These are phyloP conservation scores for Harpagifer antarcticus DNA, from an alignment of 2,797 vertebrate species.

Conservation along the genomic window DNA sequence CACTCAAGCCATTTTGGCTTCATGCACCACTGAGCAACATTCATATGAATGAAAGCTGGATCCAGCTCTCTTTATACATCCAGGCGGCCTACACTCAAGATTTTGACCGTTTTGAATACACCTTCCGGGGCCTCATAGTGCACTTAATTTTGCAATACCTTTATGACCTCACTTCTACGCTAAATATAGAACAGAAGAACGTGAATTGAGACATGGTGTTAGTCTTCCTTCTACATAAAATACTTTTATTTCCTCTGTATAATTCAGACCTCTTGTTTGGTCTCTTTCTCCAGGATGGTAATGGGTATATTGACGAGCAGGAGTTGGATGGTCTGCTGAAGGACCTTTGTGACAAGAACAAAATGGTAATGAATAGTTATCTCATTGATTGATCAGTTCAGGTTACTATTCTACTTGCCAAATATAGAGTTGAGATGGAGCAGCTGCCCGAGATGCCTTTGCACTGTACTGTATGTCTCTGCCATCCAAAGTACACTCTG, in stretches of 20 bases:
- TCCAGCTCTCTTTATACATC: too few species aligned
- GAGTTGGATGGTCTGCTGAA: conserved; percentile 95
- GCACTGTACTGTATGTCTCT: conserved; percentile 10
- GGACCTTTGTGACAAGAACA: conserved; percentile 96
- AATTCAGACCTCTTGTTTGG: conserved; percentile 11
- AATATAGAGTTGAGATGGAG: conserved; percentile 57
- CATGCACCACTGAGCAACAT: too few species aligned
- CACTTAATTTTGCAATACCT: too few species aligned
- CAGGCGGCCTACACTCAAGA: too few species aligned
- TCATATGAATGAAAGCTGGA: too few species aligned
- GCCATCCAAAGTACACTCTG: neutral
- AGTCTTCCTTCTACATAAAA: neutral
- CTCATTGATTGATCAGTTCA: conserved; percentile 60
- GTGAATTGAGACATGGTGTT: too few species aligned
- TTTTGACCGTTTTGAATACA: too few species aligned
- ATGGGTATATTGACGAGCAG: conserved; percentile 95
- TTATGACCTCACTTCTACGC: too few species aligned
- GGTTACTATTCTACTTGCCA: conserved; percentile 53
- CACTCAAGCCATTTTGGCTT: too few species aligned
- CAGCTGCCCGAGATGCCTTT: conserved; percentile 22
- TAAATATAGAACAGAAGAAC: too few species aligned
- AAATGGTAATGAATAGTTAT: conserved; percentile 89
- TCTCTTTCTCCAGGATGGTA: conserved; percentile 88
- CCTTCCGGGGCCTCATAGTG: too few species aligned
- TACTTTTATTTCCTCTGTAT: neutral